phyloP scores from a whole-genome alignment of 2,113 vertebrate genomes.

The Oryzias celebensis region DNA sequence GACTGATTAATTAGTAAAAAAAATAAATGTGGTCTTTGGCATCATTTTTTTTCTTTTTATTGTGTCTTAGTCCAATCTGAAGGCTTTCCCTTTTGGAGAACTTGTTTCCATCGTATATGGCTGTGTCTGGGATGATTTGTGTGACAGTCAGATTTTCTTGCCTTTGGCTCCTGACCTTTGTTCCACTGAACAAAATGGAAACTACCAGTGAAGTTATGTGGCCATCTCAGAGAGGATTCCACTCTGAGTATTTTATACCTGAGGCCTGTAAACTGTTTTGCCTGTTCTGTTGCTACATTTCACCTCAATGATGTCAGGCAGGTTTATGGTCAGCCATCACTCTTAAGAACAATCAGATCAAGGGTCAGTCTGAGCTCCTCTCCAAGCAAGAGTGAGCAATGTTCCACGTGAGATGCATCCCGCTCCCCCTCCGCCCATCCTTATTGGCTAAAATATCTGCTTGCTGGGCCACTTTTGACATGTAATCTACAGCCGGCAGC shows the following conservation, averaged over 20 bases:
- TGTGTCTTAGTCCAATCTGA: background rate
- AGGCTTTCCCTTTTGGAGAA: slow-evolving; percentile 1
- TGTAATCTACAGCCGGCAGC: slow-evolving; percentile 66
- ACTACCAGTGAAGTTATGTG: slow-evolving; percentile 20
- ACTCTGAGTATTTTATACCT: slow-evolving; percentile 37
- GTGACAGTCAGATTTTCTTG: slow-evolving; percentile 9
- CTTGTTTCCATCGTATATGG: slow-evolving; percentile 21
- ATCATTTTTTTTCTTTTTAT: slow-evolving; percentile 3
- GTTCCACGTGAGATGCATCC: slow-evolving; percentile 38
- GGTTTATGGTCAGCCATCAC: slow-evolving; percentile 66
- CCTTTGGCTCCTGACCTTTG: slow-evolving; percentile 23
- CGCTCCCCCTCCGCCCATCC: slow-evolving; percentile 14
- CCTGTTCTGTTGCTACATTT: slow-evolving; percentile 51
- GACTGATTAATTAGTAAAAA: background rate
- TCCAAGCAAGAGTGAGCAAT: slow-evolving; percentile 26
- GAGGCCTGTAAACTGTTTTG: slow-evolving; percentile 47
- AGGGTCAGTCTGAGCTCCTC: slow-evolving; percentile 45
- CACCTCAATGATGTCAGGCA: slow-evolving; percentile 62
- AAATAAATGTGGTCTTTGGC: slow-evolving; percentile 8
- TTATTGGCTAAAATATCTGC: slow-evolving; percentile 72
- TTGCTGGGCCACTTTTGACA: slow-evolving; percentile 63
- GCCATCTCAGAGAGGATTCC: slow-evolving; percentile 22
- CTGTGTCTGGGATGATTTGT: slow-evolving; percentile 31
- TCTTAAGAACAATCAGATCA: slow-evolving; percentile 69
- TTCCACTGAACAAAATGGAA: slow-evolving; percentile 18